Base-by-base conservation (phyloP, 2,797 vertebrate genomes). In the Borostomias antarcticus region DNA sequence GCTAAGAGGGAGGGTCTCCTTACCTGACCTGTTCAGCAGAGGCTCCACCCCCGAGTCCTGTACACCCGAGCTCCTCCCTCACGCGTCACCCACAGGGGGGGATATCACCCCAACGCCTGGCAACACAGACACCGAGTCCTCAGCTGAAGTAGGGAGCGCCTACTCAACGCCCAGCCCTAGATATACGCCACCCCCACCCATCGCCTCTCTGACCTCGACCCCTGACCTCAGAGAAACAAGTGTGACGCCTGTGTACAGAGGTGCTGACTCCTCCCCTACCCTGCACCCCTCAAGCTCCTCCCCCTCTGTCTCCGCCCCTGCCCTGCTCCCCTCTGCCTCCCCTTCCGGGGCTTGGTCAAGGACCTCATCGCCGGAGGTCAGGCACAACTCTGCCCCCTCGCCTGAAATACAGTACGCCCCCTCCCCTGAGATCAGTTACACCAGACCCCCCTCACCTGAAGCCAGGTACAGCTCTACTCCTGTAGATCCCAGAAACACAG, bases 11-110 rank as follows among this genome's bases (percentile, higher is more conserved):
- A 89, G 84, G 53, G 59, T 90, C 10, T 89, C 81, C 13, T 40
- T 89, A 47, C 88, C 80, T 69, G 86, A 91, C 79, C 78, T 91
- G 33, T 76, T 89, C 23, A 89, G 85, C 63, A 86, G 82, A 83
- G 74, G 64, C 50, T 89, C 75, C 48, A 86, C 87, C 17, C 86
- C 89, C 45, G 85, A 88, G 50, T 70, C 62, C 23, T 25, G 26
- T 57, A 72, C 35, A 2, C 59, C 77, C 50, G 84, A 85, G 56
- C 61, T 66, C 28, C 67, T 69, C 68, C 85, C 74, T 58, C 52
- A 61, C 45, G 13, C 26, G 15, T 30, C 59, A 28, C 30, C 28
- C 30, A 69, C 72, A 4, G 61, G 7, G 67, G 64, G 59, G 74
- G 59, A 76, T 53, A 30, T 13, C 21, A 25, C 68, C 33, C 9